Evolutionary conservation across 2,888 invertebrate species (phyloP).

Genomic region (Poecilobothrus nobilitatus): DNA sequence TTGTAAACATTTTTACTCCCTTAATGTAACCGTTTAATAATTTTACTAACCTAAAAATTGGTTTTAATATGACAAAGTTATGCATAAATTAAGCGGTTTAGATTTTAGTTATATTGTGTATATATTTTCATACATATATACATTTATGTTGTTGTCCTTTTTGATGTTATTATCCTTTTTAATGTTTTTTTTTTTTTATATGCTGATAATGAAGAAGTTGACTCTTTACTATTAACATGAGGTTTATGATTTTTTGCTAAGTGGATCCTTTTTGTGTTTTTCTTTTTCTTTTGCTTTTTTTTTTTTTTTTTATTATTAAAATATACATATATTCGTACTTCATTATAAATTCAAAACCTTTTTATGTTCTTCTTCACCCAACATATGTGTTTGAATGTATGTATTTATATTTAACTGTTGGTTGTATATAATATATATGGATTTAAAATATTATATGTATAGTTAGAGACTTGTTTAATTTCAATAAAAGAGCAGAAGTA

Average conservation of each 20-base stretch:
- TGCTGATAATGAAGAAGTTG: too few relatives aligned
- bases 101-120: neutral
- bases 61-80: neutral
- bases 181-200: too few relatives aligned
- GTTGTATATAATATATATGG: neutral
- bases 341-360: constrained; percentile 2
- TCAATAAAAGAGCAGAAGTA: neutral
- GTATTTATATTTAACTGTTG: too few relatives aligned
- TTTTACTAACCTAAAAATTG: constrained; percentile 5
- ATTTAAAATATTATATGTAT: neutral
- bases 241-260: too few relatives aligned
- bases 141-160: neutral
- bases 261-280: too few relatives aligned
- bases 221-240: too few relatives aligned
- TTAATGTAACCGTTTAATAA: neutral
- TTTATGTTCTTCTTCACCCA: too few relatives aligned
- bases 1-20: neutral
- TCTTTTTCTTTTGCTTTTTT: too few relatives aligned
- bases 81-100: neutral
- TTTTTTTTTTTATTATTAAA: too few relatives aligned
- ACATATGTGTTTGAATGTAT: too few relatives aligned
- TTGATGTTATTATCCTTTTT: too few relatives aligned
- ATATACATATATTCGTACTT: neutral
- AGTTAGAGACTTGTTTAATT: neutral
- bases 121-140: neutral